Percentiles rank a stretch among this genome's conserved stretches.
phyloP scores from a whole-genome alignment of 2,113 vertebrate genomes.

The Chrysochloris asiatica region DNA sequence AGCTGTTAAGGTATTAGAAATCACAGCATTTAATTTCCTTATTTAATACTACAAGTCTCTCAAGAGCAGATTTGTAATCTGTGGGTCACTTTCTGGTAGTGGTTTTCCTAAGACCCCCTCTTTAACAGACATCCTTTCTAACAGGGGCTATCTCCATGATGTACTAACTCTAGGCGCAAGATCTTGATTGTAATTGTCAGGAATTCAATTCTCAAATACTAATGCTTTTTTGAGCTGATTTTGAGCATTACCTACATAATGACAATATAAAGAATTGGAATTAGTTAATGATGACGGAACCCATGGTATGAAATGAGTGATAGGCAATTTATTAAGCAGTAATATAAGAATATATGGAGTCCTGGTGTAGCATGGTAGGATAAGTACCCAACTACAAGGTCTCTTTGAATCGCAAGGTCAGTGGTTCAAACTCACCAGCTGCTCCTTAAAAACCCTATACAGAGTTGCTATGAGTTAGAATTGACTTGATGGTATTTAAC shows the following conservation, averaged over 20 bases:
- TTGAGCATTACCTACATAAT: background rate
- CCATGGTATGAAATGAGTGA: background rate
- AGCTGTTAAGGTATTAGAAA: background rate
- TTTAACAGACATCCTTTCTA: too few relatives aligned
- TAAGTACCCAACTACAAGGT: too few relatives aligned
- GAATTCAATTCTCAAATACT: background rate
- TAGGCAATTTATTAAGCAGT: background rate
- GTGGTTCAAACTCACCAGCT: too few relatives aligned
- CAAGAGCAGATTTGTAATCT: background rate
- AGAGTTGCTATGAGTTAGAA: too few relatives aligned
- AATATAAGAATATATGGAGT: too few relatives aligned
- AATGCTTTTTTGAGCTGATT: background rate
- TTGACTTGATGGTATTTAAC: too few relatives aligned
- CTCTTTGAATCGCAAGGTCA: too few relatives aligned
- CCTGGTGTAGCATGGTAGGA: too few relatives aligned
- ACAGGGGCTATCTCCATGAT: background rate
- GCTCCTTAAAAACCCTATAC: too few relatives aligned
- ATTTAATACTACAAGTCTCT: background rate
- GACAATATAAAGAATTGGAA: background rate
- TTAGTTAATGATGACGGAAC: background rate
- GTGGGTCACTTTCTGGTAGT: background rate
- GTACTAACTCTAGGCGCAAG: background rate
- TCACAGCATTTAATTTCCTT: background rate
- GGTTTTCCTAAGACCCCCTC: background rate
- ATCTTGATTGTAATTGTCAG: background rate